A percentile compares a stretch with the other conserved stretches of the same genome.
These are phyloP conservation scores for Hesperophylax magnus DNA, from an alignment of 1,140 invertebrate genomes.

Conservation along the genomic window DNA sequence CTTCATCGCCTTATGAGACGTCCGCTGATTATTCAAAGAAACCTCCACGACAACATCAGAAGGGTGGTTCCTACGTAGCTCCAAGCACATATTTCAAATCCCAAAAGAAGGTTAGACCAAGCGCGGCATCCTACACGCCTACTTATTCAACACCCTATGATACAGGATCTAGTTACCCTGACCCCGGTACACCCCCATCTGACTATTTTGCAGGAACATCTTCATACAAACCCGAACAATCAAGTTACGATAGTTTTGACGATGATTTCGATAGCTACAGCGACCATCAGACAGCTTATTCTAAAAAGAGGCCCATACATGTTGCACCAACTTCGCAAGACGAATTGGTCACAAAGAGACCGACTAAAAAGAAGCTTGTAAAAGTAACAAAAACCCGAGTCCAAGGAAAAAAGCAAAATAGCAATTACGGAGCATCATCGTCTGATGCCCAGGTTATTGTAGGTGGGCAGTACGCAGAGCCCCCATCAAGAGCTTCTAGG, in stretches of 20 bases:
- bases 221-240: slow-evolving; percentile 16
- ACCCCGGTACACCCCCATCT: slow-evolving; percentile 40
- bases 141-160: slow-evolving; percentile 13
- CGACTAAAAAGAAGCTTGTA: slow-evolving; percentile 45
- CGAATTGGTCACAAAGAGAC: slow-evolving; percentile 58
- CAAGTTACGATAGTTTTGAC: slow-evolving; percentile 40
- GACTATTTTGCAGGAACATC: slow-evolving; percentile 51
- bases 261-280: slow-evolving; percentile 35
- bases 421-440: not conserved
- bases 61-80: not conserved
- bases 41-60: slow-evolving; percentile 17
- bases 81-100: slow-evolving; percentile 25
- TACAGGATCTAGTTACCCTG: slow-evolving; percentile 49
- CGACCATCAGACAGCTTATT: slow-evolving; percentile 59
- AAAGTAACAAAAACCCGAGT: slow-evolving; percentile 54
- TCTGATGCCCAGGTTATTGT: slow-evolving; percentile 59
- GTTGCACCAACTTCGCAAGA: slow-evolving; percentile 59
- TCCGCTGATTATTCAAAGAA: slow-evolving; percentile 35
- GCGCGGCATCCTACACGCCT: slow-evolving; percentile 39
- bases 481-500: slow-evolving; percentile 61
- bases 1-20: slow-evolving; percentile 12
- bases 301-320: slow-evolving; percentile 47
- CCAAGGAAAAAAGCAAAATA: slow-evolving; percentile 59
- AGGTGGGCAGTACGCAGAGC: slow-evolving; percentile 67
- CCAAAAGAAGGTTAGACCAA: slow-evolving; percentile 22